phyloP scores from a whole-genome alignment of 2,113 vertebrate species.

The Nothocercus nigrocapillus region DNA sequence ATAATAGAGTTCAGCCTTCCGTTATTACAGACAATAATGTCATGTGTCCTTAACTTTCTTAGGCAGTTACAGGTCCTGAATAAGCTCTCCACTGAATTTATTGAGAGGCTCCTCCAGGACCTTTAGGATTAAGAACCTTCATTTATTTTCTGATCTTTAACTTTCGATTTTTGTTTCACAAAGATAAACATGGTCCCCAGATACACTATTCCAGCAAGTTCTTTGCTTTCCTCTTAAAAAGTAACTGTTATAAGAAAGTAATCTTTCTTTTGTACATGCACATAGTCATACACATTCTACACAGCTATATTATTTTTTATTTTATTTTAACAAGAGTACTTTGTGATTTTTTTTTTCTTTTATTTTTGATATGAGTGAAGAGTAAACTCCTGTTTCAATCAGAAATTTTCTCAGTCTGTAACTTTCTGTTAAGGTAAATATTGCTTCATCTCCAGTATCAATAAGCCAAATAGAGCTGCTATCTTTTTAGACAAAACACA shows the following conservation, averaged over 20 bases:
- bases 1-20: fast-evolving
- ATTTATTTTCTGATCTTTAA: not conserved
- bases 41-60: not conserved
- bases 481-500: not conserved
- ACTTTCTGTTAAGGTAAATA: not conserved
- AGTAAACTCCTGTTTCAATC: not conserved
- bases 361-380: too few species aligned
- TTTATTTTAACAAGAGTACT: not conserved
- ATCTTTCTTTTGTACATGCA: not conserved
- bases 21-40: not conserved
- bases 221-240: not conserved
- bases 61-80: not conserved
- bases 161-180: not conserved
- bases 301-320: not conserved
- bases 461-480: not conserved
- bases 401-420: not conserved
- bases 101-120: not conserved
- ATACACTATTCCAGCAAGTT: not conserved
- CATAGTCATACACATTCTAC: not conserved
- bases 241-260: fast-evolving
- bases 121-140: not conserved
- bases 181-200: not conserved
- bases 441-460: too few species aligned
- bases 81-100: not conserved
- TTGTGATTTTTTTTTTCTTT: not conserved